Evolutionary conservation across 2,797 vertebrate genomes (phyloP).

Genomic region (Pagetopsis macropterus): DNA sequence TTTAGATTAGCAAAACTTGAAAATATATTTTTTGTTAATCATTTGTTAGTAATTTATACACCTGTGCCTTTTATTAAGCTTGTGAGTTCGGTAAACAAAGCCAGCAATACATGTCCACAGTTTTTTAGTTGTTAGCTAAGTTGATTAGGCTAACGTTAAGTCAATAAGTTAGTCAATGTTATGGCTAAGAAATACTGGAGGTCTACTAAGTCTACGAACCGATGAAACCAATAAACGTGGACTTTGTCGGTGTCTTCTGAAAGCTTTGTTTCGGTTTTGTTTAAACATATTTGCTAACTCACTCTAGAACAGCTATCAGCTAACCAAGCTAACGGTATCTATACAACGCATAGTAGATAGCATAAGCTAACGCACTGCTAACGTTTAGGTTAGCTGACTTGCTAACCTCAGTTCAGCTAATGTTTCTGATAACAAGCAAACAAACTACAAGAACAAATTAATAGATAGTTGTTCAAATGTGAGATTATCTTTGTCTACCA

Average conservation of each 20-base stretch:
- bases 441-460: neutral
- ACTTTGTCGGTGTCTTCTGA: rapidly evolving
- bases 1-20: neutral
- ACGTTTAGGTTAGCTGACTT: slow-evolving; percentile 26
- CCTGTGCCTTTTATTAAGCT: rapidly evolving
- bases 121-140: slow-evolving; percentile 2
- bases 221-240: neutral
- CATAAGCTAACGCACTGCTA: slow-evolving; percentile 38
- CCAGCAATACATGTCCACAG: neutral
- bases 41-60: neutral
- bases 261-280: neutral
- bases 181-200: neutral
- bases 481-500: neutral
- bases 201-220: neutral
- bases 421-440: neutral
- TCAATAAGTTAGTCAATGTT: neutral
- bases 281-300: slow-evolving; percentile 25
- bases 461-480: neutral
- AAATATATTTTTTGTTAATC: neutral
- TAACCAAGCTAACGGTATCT: neutral
- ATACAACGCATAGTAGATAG: neutral
- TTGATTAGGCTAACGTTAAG: slow-evolving; percentile 3
- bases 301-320: slow-evolving; percentile 2
- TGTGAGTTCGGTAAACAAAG: neutral
- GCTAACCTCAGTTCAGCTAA: slow-evolving; percentile 40